Percentiles rank a stretch among this genome's conserved stretches.
Evolutionary conservation across 2,888 invertebrate species (phyloP).

Genomic region (Cephus nigrinus): DNA sequence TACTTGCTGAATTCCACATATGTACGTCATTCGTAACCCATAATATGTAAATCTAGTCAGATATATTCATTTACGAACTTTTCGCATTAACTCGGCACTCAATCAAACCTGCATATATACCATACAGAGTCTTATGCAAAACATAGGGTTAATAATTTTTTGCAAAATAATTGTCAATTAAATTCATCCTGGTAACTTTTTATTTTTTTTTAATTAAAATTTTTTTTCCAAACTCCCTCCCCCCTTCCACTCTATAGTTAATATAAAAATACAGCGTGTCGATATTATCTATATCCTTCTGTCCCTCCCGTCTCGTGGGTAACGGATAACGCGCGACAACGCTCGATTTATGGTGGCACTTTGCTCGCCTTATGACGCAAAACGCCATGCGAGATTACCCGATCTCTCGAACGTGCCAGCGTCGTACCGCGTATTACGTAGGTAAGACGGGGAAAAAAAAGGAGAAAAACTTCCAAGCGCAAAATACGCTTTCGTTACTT

Average conservation of each 20-base stretch:
- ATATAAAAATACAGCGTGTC: not conserved
- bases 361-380: conserved; percentile 4
- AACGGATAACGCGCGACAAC: conserved; percentile 1
- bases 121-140: too few species aligned
- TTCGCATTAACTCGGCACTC: too few species aligned
- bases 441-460: not conserved
- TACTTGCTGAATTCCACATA: too few species aligned
- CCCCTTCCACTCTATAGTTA: not conserved
- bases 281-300: not conserved
- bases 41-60: too few species aligned
- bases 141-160: too few species aligned
- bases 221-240: not conserved
- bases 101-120: too few species aligned
- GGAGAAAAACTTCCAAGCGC: not conserved
- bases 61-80: too few species aligned
- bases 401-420: not conserved
- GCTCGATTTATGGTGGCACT: conserved; percentile 4
- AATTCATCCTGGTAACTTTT: too few species aligned
- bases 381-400: not conserved
- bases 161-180: too few species aligned
- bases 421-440: not conserved
- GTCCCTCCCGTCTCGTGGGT: not conserved
- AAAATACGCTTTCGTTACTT: not conserved
- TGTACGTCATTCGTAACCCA: too few species aligned
- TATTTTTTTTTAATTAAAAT: too few species aligned